Percentiles rank a stretch among this genome's conserved stretches.
Evolutionary conservation across 2,797 vertebrate genomes (phyloP).

Genomic region (Sebastolobus alascanus): DNA sequence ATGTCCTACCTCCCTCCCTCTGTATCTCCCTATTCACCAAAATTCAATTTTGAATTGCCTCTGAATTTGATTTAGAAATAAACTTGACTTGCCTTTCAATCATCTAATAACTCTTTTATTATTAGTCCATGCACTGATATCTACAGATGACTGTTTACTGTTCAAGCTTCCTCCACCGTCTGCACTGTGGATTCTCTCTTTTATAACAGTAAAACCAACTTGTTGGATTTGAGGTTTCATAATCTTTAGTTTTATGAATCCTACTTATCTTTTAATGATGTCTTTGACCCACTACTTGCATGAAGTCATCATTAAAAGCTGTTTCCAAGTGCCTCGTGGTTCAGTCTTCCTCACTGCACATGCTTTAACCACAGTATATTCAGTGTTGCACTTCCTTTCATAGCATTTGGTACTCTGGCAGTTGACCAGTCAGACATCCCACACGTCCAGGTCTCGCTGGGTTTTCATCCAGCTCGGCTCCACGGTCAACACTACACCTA

Average conservation of each 20-base stretch:
- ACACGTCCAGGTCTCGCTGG: background rate
- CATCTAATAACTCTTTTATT: background rate
- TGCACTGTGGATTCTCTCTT: too few relatives aligned
- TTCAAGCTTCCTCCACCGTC: too few relatives aligned
- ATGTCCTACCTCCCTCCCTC: background rate
- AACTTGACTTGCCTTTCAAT: background rate
- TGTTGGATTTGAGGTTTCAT: background rate
- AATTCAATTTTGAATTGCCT: background rate
- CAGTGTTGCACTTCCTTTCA: background rate
- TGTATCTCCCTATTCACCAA: background rate
- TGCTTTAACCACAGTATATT: background rate
- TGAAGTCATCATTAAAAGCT: background rate
- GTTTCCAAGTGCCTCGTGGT: background rate
- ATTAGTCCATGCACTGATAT: background rate
- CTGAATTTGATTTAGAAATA: background rate
- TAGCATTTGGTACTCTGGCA: background rate
- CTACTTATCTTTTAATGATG: background rate
- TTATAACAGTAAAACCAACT: too few relatives aligned
- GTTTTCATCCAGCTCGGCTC: background rate
- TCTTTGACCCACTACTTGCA: too few relatives aligned
- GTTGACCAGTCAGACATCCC: background rate
- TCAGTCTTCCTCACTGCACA: accelerated
- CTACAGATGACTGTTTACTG: too few relatives aligned
- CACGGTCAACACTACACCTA: slow-evolving; percentile 2
- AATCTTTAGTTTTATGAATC: background rate